Evolutionary conservation across 2,113 vertebrate species (phyloP), one percentile per base, ranked within the genome.

Genomic region (Polypterus bichir): DNA sequence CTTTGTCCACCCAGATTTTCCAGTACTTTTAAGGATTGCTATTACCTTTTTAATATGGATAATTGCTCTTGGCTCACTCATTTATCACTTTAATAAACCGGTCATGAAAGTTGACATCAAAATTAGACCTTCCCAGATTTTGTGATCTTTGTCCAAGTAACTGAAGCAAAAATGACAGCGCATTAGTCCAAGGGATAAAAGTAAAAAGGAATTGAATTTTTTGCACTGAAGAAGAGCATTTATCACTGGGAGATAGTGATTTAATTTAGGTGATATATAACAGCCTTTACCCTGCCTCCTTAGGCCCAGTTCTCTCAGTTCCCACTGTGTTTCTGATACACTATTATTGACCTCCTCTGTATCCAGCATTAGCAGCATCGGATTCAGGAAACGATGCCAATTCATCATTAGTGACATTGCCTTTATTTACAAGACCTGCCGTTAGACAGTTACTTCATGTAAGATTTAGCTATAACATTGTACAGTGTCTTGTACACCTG

Each of bases 201-300:
- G 64, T 69, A 65, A 71, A 78, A 84, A 57, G 57, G 62, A 69
- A 74, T 71, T 70, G 70, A 51, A 47, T 69, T 69, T 65, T 66
- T 68, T 58, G 71, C 68, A 72, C 66, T 61, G 67, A 69, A 68
- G 61, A 59, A 62, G 68, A 61, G 65, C 70, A 70, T 81, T 72
- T 77, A 73, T 72, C 76, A 74, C 66, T 63, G 74, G 70, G 72
- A 80, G 81, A 85, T 83, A 85, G 81, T 79, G 81, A 84, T 85
- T 87, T 86, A 82, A 84, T 87, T 85, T 85, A 76, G 77, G 70
- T 85, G 85, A 83, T 85, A 77, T 81, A 84, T 64, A 71, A 62
- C 66, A 65, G 64, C 58, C 59, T 44, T 46, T 54, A 48, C 47
- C 59, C 46, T 27, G 64, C 58, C 52, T 46, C 27, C 46, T 46